phyloP scores from a whole-genome alignment of 2,797 vertebrate genomes.

The Todus mexicanus region DNA sequence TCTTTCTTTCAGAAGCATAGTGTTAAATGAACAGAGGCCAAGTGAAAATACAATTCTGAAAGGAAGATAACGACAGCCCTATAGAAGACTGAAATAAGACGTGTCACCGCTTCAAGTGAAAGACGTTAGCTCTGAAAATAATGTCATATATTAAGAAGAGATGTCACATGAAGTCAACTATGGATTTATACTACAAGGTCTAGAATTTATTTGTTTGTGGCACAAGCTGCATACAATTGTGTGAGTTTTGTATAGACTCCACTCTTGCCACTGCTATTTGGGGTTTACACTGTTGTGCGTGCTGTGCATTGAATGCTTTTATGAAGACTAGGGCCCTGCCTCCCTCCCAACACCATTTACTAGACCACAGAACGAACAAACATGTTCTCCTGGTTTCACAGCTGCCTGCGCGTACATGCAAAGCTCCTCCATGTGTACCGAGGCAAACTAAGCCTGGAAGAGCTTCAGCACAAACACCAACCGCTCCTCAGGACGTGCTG shows the following conservation, averaged over 20 bases:
- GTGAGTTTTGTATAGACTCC: not conserved
- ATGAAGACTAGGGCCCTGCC: not conserved
- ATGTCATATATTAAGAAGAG: not conserved
- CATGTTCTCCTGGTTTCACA: not conserved
- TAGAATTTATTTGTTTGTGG: not conserved
- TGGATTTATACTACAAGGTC: not conserved
- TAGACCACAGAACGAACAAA: not conserved
- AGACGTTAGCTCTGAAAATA: not conserved
- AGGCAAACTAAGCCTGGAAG: not conserved
- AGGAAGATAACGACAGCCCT: not conserved
- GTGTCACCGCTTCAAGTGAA: not conserved
- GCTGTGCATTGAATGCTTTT: rapidly evolving
- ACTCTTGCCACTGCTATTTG: not conserved
- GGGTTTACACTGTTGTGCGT: not conserved
- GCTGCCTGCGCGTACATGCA: not conserved
- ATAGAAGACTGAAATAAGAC: not conserved
- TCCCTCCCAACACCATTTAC: not conserved
- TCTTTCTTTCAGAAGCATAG: not conserved
- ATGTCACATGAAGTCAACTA: not conserved
- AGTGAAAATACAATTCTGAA: slow-evolving; percentile 6
- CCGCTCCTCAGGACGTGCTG: not conserved
- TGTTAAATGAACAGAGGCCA: not conserved
- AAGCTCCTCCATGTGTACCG: rapidly evolving
- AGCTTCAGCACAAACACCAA: not conserved
- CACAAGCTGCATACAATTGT: not conserved